These are phyloP conservation scores for Muschampia plurimacula DNA, from an alignment of 2,888 invertebrate species.

Conservation along the genomic window DNA sequence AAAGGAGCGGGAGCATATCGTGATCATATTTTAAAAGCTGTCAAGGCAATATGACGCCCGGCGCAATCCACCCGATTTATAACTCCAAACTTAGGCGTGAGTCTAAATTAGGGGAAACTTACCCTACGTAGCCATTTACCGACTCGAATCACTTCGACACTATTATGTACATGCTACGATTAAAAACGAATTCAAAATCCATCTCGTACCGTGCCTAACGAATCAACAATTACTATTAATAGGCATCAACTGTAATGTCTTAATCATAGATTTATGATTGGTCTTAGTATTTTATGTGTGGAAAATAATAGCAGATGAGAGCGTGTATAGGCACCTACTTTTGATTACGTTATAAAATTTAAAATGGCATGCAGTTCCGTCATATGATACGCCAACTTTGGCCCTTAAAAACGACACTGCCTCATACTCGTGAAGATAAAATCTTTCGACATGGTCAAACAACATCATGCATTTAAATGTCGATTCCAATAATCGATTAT, in stretches of 20 bases:
- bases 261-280: conserved; percentile 31
- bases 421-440: conserved; percentile 22
- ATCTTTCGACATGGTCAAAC: conserved; percentile 34
- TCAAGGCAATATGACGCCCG: conserved; percentile 77
- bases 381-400: conserved; percentile 18
- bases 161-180: conserved; percentile 53
- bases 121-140: conserved; percentile 54
- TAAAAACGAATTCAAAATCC: conserved; percentile 46
- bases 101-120: conserved; percentile 75
- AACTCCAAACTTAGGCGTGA: conserved; percentile 68
- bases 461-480: conserved; percentile 26
- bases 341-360: conserved; percentile 46
- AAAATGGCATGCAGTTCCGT: conserved; percentile 40
- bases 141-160: conserved; percentile 61
- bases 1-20: conserved; percentile 56
- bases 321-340: conserved; percentile 30
- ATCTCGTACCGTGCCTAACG: conserved; percentile 45
- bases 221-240: conserved; percentile 51
- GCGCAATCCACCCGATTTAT: conserved; percentile 57
- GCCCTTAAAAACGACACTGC: conserved; percentile 30
- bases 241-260: conserved; percentile 49
- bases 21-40: conserved; percentile 80
- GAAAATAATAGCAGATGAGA: conserved; percentile 42
- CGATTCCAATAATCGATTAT: conserved; percentile 30
- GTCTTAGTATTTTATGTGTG: conserved; percentile 52